These are phyloP conservation scores for Erannis defoliaria DNA, from an alignment of 2,888 invertebrate genomes.

Conservation along the genomic window DNA sequence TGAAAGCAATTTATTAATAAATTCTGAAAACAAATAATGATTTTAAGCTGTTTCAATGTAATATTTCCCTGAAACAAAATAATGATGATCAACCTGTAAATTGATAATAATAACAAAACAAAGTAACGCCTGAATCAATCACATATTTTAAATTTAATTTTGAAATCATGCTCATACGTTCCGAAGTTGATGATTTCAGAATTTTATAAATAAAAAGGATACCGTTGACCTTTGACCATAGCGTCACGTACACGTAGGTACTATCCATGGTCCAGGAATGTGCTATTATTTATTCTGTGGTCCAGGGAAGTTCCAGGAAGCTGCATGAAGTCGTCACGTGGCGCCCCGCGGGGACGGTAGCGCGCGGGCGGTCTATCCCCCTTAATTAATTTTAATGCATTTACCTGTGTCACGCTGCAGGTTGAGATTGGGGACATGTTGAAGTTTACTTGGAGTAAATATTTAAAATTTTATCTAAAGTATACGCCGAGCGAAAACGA, in stretches of 20 bases:
- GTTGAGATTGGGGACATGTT: constrained; percentile 29
- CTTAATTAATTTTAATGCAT: constrained; percentile 84
- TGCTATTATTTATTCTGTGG: constrained; percentile 1
- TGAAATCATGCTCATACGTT: not conserved
- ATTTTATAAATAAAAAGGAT: constrained; percentile 8
- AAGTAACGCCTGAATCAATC: no score
- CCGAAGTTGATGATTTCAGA: not conserved
- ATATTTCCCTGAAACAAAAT: no score
- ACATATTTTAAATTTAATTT: not conserved
- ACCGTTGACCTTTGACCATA: constrained; percentile 44
- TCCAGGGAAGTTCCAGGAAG: constrained; percentile 72
- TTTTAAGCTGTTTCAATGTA: no score
- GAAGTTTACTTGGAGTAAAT: constrained; percentile 5
- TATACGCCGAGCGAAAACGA: not conserved
- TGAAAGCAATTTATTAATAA: no score
- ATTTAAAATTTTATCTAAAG: constrained; percentile 2
- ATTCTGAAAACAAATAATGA: no score
- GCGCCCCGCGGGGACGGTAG: constrained; percentile 76
- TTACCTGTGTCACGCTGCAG: constrained; percentile 63
- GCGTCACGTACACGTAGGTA: constrained; percentile 46
- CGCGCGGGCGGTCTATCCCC: constrained; percentile 81
- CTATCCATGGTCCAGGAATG: constrained; percentile 33
- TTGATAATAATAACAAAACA: no score
- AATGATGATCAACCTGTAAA: no score
- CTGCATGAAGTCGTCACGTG: constrained; percentile 83